phyloP scores from a whole-genome alignment of 2,797 vertebrate species.

The Sebastolobus altivelis region DNA sequence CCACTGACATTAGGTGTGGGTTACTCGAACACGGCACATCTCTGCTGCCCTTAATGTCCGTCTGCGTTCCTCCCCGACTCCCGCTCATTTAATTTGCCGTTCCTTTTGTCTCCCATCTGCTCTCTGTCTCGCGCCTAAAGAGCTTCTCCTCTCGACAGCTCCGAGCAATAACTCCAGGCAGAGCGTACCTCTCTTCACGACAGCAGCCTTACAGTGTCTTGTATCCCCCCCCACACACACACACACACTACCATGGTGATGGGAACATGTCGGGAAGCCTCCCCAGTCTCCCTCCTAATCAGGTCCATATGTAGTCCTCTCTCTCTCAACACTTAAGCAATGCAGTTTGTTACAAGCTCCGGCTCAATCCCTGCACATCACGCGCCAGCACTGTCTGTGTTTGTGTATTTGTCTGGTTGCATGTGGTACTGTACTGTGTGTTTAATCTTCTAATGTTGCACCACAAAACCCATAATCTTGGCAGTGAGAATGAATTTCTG shows the following conservation, averaged over 20 bases:
- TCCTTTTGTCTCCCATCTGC: conserved; percentile 69
- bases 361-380: conserved; percentile 43
- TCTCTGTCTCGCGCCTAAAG: conserved; percentile 57
- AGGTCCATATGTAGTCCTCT: conserved; percentile 81
- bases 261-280: conserved; percentile 74
- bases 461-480: conserved; percentile 72
- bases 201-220: conserved; percentile 44
- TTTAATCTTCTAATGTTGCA: conserved; percentile 72
- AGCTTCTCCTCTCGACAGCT: conserved; percentile 57
- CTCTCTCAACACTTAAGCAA: conserved; percentile 60
- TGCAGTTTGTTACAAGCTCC: conserved; percentile 57
- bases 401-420: conserved; percentile 50
- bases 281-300: conserved; percentile 75
- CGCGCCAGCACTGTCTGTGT: conserved; percentile 48
- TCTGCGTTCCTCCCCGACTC: conserved; percentile 43
- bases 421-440: conserved; percentile 50
- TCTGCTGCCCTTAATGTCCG: conserved; percentile 47
- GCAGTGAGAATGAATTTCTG: conserved; percentile 68
- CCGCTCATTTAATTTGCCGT: conserved; percentile 61
- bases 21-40: conserved; percentile 48
- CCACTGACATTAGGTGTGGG: conserved; percentile 47
- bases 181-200: conserved; percentile 52
- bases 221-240: conserved; percentile 27
- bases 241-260: conserved; percentile 73
- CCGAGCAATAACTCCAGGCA: conserved; percentile 58